phyloP scores from a whole-genome alignment of 1,140 invertebrate species.

The Cylas formicarius region DNA sequence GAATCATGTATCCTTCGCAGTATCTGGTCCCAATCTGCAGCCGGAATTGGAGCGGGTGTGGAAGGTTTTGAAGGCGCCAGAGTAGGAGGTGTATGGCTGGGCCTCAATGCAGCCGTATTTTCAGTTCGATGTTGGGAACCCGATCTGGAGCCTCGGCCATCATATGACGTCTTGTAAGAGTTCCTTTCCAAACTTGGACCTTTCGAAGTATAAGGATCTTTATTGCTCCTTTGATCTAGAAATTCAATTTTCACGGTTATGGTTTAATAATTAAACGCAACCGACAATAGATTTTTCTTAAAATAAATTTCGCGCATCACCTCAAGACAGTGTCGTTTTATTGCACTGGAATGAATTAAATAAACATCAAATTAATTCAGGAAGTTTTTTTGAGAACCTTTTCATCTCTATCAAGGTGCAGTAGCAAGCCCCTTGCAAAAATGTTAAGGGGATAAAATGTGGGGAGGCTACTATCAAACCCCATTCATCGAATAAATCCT shows the following conservation, averaged over 20 bases:
- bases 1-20: slow-evolving; percentile 29
- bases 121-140: slow-evolving; percentile 47
- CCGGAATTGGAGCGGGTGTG: not conserved
- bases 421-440: too few species aligned
- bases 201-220: slow-evolving; percentile 45
- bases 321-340: too few species aligned
- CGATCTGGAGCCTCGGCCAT: slow-evolving; percentile 49
- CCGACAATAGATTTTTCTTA: too few species aligned
- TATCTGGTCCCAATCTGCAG: slow-evolving; percentile 32
- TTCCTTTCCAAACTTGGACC: slow-evolving; percentile 44
- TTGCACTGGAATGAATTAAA: too few species aligned
- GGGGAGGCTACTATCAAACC: slow-evolving; percentile 30
- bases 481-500: slow-evolving; percentile 23
- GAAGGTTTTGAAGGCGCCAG: slow-evolving; percentile 3
- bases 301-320: too few species aligned
- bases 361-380: too few species aligned
- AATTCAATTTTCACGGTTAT: slow-evolving; percentile 1
- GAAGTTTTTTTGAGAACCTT: too few species aligned
- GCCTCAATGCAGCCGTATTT: slow-evolving; percentile 8
- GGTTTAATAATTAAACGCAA: too few species aligned
- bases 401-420: too few species aligned
- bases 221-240: slow-evolving; percentile 28
- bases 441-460: too few species aligned
- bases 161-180: slow-evolving; percentile 30
- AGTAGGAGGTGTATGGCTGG: slow-evolving; percentile 7